Conservation (phyloP, 92 coral and sea anemone species). For the Epizoanthus rinbou region DNA sequence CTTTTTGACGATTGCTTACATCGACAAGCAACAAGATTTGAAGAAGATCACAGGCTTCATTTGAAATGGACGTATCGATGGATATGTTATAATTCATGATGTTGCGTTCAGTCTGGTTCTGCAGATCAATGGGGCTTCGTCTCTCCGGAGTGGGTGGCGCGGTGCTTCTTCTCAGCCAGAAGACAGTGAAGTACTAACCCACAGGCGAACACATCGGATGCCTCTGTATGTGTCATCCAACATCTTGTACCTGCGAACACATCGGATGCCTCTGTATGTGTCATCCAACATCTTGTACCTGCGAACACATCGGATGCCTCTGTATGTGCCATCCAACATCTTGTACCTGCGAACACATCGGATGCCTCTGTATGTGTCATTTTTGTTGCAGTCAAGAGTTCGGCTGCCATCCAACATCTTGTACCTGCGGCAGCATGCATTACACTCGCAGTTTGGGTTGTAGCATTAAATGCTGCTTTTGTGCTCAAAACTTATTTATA, state of each 20-base stretch:
- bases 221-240: slow-evolving; percentile 34
- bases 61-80: slow-evolving; percentile 10
- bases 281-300: slow-evolving; percentile 53
- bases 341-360: too few species aligned
- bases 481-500: too few species aligned
- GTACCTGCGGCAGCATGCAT: slow-evolving; percentile 37
- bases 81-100: slow-evolving; percentile 8
- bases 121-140: neutral
- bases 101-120: slow-evolving; percentile 44
- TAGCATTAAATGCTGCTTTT: neutral
- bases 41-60: slow-evolving; percentile 46
- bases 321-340: slow-evolving; percentile 44
- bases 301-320: slow-evolving; percentile 48
- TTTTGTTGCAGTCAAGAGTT: too few species aligned
- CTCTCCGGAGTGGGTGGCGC: slow-evolving; percentile 2
- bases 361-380: too few species aligned
- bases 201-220: slow-evolving; percentile 54
- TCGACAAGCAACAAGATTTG: slow-evolving; percentile 35
- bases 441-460: slow-evolving; percentile 16
- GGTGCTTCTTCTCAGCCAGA: slow-evolving; percentile 42
- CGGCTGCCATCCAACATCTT: too few species aligned
- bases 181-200: slow-evolving; percentile 50
- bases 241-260: slow-evolving; percentile 52
- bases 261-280: slow-evolving; percentile 33
- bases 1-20: slow-evolving; percentile 37